Conservation (phyloP, 30 jellyfish, hydroid and myxozoan species). For the Chironex yamaguchii region DNA sequence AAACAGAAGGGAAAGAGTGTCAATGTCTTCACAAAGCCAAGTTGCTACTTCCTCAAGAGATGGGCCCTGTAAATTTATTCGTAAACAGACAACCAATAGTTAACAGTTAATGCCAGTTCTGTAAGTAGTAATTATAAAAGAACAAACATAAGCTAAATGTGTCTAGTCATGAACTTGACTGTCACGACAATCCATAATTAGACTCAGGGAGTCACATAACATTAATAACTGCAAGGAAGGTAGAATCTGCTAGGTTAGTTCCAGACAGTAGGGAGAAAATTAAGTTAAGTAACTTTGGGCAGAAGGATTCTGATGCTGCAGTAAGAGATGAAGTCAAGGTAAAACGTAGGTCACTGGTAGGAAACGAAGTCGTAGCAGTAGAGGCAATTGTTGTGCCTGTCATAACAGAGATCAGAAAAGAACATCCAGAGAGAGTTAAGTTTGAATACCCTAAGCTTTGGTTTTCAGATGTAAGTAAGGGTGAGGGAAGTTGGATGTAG, state of each 20-base stretch:
- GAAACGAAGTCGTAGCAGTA: background rate
- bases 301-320: background rate
- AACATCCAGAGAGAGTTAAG: background rate
- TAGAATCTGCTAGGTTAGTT: background rate
- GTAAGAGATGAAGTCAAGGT: constrained; percentile 8
- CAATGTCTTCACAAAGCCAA: too few relatives aligned
- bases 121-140: too few relatives aligned
- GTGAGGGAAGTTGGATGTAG: constrained; percentile 7
- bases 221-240: constrained; percentile 3
- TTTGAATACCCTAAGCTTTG: constrained; percentile 23
- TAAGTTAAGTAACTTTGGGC: constrained; percentile 1
- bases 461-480: constrained; percentile 60
- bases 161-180: too few relatives aligned
- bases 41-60: too few relatives aligned
- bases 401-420: background rate
- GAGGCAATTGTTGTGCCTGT: constrained; percentile 17
- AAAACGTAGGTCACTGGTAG: background rate
- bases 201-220: background rate
- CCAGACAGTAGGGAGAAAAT: background rate
- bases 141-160: too few relatives aligned
- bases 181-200: background rate
- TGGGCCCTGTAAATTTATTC: too few relatives aligned
- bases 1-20: too few relatives aligned
- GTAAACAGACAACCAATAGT: too few relatives aligned
- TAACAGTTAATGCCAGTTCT: too few relatives aligned